These are phyloP conservation scores for Gryon sp. DNA, from an alignment of 1,140 invertebrate genomes.

Conservation along the genomic window DNA sequence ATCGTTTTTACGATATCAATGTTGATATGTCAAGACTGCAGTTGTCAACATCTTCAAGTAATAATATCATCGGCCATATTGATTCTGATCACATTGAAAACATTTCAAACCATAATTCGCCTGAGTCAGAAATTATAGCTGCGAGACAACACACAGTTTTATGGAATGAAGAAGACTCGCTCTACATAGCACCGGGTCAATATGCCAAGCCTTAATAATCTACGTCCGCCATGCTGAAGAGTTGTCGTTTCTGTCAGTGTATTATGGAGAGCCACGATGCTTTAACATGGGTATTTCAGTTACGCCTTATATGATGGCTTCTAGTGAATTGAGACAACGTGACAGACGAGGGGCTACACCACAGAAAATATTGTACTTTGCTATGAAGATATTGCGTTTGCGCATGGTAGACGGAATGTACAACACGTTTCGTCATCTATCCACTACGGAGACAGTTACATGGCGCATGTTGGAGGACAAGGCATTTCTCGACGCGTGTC, in stretches of 20 bases:
- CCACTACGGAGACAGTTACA: not conserved
- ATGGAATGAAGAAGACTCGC: constrained; percentile 68
- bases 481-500: constrained; percentile 12
- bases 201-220: constrained; percentile 49
- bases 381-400: constrained; percentile 52
- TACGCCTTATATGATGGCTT: constrained; percentile 57
- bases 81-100: not conserved
- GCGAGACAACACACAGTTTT: constrained; percentile 69
- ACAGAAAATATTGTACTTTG: constrained; percentile 61
- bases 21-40: not conserved
- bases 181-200: constrained; percentile 67
- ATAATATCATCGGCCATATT: too few species aligned
- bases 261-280: constrained; percentile 66
- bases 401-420: not conserved
- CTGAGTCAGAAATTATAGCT: constrained; percentile 47
- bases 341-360: constrained; percentile 53
- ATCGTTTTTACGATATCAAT: constrained; percentile 26
- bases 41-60: not conserved
- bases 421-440: not conserved
- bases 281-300: constrained; percentile 62
- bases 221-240: constrained; percentile 70
- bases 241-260: constrained; percentile 73
- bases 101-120: not conserved
- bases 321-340: constrained; percentile 57
- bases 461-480: not conserved